Percentiles rank a stretch among this genome's conserved stretches.
phyloP scores from a whole-genome alignment of 2,888 invertebrate species.

The Crossocerus cetratus region DNA sequence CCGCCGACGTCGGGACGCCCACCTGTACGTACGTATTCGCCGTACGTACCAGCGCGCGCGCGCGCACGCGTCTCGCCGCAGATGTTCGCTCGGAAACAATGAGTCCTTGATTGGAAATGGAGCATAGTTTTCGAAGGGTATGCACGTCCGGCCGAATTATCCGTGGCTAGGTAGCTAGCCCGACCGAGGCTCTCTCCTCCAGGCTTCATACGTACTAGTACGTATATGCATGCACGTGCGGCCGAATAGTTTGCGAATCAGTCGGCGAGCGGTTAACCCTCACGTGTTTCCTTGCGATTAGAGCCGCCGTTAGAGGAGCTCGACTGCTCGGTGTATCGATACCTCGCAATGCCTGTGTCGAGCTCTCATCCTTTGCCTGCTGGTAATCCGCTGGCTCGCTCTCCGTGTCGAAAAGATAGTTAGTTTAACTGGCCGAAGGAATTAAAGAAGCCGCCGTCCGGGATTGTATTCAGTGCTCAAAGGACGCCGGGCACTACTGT shows the following conservation, averaged over 20 bases:
- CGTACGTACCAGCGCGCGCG: constrained; percentile 17
- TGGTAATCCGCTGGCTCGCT: neutral
- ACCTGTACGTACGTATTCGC: constrained; percentile 15
- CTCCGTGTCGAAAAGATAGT: neutral
- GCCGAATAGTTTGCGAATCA: constrained; percentile 43
- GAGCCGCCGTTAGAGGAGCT: neutral
- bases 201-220: neutral
- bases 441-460: constrained; percentile 3
- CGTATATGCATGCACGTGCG: neutral
- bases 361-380: neutral
- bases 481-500: neutral
- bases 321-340: neutral
- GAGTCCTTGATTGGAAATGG: constrained; percentile 54
- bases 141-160: constrained; percentile 32
- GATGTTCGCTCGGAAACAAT: constrained; percentile 46
- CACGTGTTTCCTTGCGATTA: constrained; percentile 8
- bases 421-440: constrained; percentile 1
- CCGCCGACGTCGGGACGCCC: constrained; percentile 1
- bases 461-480: neutral
- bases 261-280: constrained; percentile 22
- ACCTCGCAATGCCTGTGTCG: neutral
- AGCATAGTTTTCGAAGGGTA: constrained; percentile 47
- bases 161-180: constrained; percentile 19
- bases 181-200: neutral
- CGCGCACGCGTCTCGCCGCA: constrained; percentile 20